A percentile compares a stretch with the other conserved stretches of the same genome.
Evolutionary conservation across 2,113 vertebrate species (phyloP).

Genomic region (Chrysemys picta): DNA sequence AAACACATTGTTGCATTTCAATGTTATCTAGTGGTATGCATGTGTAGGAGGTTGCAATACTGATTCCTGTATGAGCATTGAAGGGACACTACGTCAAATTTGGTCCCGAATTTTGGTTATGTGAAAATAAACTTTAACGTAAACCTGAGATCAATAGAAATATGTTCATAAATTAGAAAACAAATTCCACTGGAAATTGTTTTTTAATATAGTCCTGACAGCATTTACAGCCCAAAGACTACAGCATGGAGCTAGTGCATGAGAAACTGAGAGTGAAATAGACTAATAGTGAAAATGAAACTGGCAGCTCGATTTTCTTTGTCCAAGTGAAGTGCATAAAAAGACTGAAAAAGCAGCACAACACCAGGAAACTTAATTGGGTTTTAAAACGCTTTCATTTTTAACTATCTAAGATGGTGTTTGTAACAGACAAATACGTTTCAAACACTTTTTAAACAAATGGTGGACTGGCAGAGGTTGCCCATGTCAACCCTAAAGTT

Average conservation of each 20-base stretch:
- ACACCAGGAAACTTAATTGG: background rate
- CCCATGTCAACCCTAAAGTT: background rate
- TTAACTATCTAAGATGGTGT: background rate
- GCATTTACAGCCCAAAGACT: background rate
- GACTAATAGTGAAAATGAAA: background rate
- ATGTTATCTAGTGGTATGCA: conserved; percentile 1
- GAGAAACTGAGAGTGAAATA: background rate
- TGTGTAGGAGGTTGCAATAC: background rate
- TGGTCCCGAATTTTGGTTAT: background rate
- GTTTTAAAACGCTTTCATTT: background rate
- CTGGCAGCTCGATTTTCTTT: background rate
- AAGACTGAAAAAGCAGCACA: background rate
- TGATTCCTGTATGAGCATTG: background rate
- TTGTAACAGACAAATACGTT: background rate
- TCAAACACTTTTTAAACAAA: background rate
- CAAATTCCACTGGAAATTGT: background rate
- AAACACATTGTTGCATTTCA: conserved; percentile 26
- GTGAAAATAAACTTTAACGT: background rate
- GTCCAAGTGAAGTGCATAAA: background rate
- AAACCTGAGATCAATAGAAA: background rate
- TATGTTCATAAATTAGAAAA: background rate
- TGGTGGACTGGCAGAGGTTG: background rate
- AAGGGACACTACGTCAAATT: background rate
- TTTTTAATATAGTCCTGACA: background rate
- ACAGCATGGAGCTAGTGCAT: fast-evolving